Percentiles rank a stretch among this genome's conserved stretches.
Evolutionary conservation across 2,797 vertebrate species (phyloP).

Genomic region (Enteromius radiatus): DNA sequence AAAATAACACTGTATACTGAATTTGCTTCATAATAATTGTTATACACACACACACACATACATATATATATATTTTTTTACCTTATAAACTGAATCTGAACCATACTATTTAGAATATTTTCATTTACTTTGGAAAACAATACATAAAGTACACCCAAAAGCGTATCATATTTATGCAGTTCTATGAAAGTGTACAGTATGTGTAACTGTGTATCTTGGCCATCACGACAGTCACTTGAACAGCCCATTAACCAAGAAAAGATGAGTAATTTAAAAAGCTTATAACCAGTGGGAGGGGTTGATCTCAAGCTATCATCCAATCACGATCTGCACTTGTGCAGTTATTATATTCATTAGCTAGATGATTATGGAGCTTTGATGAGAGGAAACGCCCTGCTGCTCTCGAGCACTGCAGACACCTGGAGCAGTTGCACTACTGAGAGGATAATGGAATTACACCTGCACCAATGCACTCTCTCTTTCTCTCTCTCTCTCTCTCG

Average conservation of each 20-base stretch:
- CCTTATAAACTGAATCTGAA: too few species aligned
- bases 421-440: constrained; percentile 38
- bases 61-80: too few species aligned
- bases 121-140: not conserved
- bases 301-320: constrained; percentile 42
- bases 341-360: constrained; percentile 77
- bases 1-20: too few species aligned
- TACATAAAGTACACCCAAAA: not conserved
- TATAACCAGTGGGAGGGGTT: constrained; percentile 58
- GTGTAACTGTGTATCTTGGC: not conserved
- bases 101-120: not conserved
- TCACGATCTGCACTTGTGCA: constrained; percentile 72
- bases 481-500: not conserved
- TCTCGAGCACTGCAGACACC: constrained; percentile 41
- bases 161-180: not conserved
- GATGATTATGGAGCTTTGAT: constrained; percentile 71
- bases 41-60: too few species aligned
- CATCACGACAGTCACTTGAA: constrained; percentile 6
- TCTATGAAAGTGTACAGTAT: not conserved
- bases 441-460: constrained; percentile 43
- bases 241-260: constrained; percentile 52
- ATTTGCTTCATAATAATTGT: too few species aligned
- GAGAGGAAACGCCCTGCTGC: constrained; percentile 50
- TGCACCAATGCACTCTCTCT: constrained; percentile 20
- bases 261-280: constrained; percentile 58